A percentile compares a stretch with the other conserved stretches of the same genome.
phyloP scores from a whole-genome alignment of 1,140 invertebrate genomes.

The Anadara kagoshimensis region DNA sequence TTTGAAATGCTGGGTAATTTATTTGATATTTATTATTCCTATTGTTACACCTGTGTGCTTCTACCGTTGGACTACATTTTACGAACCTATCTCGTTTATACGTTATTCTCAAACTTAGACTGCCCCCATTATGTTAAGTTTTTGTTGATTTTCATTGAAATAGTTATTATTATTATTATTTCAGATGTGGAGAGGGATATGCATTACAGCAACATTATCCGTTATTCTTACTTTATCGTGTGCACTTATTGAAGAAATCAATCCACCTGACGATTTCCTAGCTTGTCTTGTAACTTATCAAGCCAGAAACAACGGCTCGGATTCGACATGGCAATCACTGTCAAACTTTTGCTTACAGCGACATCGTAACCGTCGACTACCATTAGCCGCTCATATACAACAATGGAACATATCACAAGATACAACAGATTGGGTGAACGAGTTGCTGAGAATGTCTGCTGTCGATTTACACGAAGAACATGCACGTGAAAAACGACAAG shows the following conservation, averaged over 20 bases:
- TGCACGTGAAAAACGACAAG: slow-evolving; percentile 22
- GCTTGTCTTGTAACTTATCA: slow-evolving; percentile 12
- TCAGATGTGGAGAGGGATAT: too few species aligned
- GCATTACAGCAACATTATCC: too few species aligned
- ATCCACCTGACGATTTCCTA: slow-evolving; percentile 27
- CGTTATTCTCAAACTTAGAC: too few species aligned
- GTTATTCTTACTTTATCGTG: not conserved
- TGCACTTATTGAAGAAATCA: slow-evolving; percentile 27
- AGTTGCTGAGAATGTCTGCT: slow-evolving; percentile 37
- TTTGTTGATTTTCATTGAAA: too few species aligned
- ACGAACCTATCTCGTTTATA: too few species aligned
- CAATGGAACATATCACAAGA: slow-evolving; percentile 33
- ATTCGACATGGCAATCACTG: slow-evolving; percentile 18
- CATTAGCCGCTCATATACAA: slow-evolving; percentile 11
- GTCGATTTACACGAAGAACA: slow-evolving; percentile 32
- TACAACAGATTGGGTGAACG: slow-evolving; percentile 35
- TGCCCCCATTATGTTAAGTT: too few species aligned
- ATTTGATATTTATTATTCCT: too few species aligned
- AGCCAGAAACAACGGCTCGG: slow-evolving; percentile 9
- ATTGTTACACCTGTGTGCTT: too few species aligned
- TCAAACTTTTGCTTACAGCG: slow-evolving; percentile 22
- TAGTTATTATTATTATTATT: too few species aligned
- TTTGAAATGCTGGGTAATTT: too few species aligned
- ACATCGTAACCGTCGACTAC: slow-evolving; percentile 13
- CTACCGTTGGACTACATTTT: too few species aligned